These are phyloP conservation scores for Zaprionus ornatus DNA, from an alignment of 1,140 invertebrate species.

Conservation along the genomic window DNA sequence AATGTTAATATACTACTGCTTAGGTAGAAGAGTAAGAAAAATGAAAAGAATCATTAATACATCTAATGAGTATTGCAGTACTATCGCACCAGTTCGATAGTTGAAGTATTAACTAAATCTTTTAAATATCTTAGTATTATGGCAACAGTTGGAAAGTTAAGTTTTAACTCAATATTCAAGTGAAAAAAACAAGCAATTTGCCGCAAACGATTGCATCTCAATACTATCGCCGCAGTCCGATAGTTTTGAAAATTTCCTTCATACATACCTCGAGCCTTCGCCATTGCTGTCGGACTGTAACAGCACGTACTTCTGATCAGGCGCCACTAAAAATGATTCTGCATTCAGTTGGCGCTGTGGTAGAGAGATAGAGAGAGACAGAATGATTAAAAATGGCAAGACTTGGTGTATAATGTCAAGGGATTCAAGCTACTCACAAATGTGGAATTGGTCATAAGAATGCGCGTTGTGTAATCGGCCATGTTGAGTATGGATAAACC, in stretches of 20 bases:
- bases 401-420: too few relatives aligned
- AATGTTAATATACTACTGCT: too few relatives aligned
- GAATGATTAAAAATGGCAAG: not conserved
- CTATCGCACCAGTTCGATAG: too few relatives aligned
- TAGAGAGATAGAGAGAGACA: not conserved
- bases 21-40: too few relatives aligned
- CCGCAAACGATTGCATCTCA: not conserved
- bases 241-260: not conserved
- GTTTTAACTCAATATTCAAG: too few relatives aligned
- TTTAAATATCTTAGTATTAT: too few relatives aligned
- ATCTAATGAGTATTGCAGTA: too few relatives aligned
- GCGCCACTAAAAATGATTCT: conserved; percentile 89
- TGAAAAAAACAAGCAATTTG: too few relatives aligned
- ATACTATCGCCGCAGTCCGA: not conserved
- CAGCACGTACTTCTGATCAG: conserved; percentile 90
- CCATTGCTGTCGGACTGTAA: conserved; percentile 87
- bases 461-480: conserved; percentile 87
- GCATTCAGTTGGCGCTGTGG: conserved; percentile 89
- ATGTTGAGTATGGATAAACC: conserved; percentile 90
- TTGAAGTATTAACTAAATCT: too few relatives aligned
- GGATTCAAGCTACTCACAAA: conserved; percentile 87
- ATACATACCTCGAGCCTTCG: conserved; percentile 82
- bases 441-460: conserved; percentile 91
- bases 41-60: too few relatives aligned
- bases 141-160: too few relatives aligned